Percentiles rank a stretch among this genome's conserved stretches.
phyloP scores from a whole-genome alignment of 2,888 invertebrate species.

The Hirtodrosophila confusa region DNA sequence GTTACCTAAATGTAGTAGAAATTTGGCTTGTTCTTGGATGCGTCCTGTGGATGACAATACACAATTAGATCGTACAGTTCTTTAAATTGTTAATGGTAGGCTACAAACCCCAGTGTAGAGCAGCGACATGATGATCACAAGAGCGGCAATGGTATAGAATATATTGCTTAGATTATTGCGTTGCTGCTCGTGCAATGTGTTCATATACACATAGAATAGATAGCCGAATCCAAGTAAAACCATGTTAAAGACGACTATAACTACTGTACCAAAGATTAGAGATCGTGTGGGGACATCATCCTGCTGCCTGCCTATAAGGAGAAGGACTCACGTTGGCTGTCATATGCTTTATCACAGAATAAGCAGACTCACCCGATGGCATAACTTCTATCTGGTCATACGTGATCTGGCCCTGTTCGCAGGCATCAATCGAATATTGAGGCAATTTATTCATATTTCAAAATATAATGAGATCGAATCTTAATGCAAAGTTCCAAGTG shows the following conservation, averaged over 20 bases:
- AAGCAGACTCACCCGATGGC: slow-evolving; percentile 7
- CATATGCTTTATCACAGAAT: background rate
- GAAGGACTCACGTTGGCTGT: background rate
- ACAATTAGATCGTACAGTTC: background rate
- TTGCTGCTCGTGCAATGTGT: slow-evolving; percentile 2
- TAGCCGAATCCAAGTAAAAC: slow-evolving; percentile 15
- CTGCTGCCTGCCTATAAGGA: slow-evolving; percentile 17
- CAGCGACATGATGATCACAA: slow-evolving; percentile 13
- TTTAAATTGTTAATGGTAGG: background rate
- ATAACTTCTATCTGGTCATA: background rate
- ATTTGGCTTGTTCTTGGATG: slow-evolving; percentile 35
- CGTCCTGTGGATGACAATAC: slow-evolving; percentile 42
- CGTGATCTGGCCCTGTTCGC: slow-evolving; percentile 24
- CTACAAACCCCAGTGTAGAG: slow-evolving; percentile 37
- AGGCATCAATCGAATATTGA: slow-evolving; percentile 7
- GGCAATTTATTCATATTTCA: slow-evolving; percentile 24
- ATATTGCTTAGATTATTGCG: background rate
- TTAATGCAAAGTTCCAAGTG: slow-evolving; percentile 1
- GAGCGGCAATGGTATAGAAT: background rate
- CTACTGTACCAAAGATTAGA: background rate
- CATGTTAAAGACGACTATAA: slow-evolving; percentile 42
- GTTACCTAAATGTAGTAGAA: slow-evolving; percentile 62
- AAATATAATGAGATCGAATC: background rate
- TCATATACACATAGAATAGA: slow-evolving; percentile 22
- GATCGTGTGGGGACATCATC: background rate